Conservation (phyloP, 2,888 invertebrate species). For the Mythimna impura region DNA sequence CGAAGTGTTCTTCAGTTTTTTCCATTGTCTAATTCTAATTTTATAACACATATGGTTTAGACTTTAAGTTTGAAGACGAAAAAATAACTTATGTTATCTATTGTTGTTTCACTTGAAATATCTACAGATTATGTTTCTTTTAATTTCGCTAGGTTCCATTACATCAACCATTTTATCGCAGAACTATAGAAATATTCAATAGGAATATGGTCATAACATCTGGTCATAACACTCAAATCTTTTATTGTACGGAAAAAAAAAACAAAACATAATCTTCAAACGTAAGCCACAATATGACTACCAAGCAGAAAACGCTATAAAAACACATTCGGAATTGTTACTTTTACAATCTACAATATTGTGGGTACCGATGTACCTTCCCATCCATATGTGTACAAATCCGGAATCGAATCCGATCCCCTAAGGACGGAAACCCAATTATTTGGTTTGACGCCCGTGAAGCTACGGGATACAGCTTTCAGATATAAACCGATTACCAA, state of each 20-base stretch:
- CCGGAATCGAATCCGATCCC: constrained; percentile 54
- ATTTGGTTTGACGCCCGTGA: constrained; percentile 50
- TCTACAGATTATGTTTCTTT: neutral
- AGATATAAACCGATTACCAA: constrained; percentile 51
- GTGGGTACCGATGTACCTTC: neutral
- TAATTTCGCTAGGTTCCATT: neutral
- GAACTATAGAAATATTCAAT: neutral
- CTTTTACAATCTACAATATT: constrained; percentile 25
- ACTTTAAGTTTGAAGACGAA: neutral
- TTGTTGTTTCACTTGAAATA: no score
- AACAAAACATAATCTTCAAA: neutral
- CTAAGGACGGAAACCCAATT: constrained; percentile 53
- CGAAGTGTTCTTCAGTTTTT: neutral
- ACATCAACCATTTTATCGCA: neutral
- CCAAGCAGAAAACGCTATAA: constrained; percentile 29
- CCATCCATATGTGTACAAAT: constrained; percentile 28
- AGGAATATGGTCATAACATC: neutral
- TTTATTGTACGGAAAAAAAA: constrained; percentile 2
- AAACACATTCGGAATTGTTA: constrained; percentile 42
- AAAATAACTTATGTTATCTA: no score
- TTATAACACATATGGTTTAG: neutral
- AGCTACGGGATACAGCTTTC: constrained; percentile 36
- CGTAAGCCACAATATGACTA: constrained; percentile 14
- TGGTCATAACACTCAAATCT: neutral
- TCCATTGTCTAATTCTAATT: neutral